Conservation (phyloP, 2,113 vertebrate genomes). For the Mirza zaza region DNA sequence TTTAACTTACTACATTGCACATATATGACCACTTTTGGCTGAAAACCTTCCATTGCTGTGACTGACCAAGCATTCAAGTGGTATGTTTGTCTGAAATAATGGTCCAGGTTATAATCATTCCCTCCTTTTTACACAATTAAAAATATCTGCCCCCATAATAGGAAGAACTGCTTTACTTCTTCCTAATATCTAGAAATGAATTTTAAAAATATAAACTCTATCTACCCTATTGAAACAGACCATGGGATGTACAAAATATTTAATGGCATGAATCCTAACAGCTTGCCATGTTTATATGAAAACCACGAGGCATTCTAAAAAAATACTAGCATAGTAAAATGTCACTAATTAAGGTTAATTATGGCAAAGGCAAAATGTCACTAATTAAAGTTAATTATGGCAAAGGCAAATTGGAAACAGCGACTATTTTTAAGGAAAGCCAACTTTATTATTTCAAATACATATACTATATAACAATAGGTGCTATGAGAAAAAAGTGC, state of each 20-base stretch:
- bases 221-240: not conserved
- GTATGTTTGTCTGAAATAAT: conserved; percentile 22
- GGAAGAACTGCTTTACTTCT: not conserved
- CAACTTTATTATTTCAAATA: conserved; percentile 19
- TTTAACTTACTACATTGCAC: not conserved
- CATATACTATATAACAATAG: not conserved
- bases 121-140: not conserved
- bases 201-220: not conserved
- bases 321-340: not conserved
- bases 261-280: not conserved
- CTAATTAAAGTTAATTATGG: conserved; percentile 20
- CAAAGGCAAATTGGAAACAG: not conserved
- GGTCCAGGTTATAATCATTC: not conserved
- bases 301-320: not conserved
- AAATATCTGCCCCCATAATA: not conserved
- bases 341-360: conserved; percentile 17
- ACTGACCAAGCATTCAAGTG: not conserved
- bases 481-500: not conserved
- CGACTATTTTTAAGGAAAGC: conserved; percentile 25
- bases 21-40: not conserved
- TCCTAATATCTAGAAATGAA: not conserved
- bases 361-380: not conserved
- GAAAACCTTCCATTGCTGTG: not conserved
- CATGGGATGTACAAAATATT: not conserved
- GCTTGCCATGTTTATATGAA: not conserved